A percentile compares a stretch with the other conserved stretches of the same genome.
Evolutionary conservation across 30 jellyfish, hydroid and myxozoan genomes (phyloP).

Genomic region (Aurelia aurita): DNA sequence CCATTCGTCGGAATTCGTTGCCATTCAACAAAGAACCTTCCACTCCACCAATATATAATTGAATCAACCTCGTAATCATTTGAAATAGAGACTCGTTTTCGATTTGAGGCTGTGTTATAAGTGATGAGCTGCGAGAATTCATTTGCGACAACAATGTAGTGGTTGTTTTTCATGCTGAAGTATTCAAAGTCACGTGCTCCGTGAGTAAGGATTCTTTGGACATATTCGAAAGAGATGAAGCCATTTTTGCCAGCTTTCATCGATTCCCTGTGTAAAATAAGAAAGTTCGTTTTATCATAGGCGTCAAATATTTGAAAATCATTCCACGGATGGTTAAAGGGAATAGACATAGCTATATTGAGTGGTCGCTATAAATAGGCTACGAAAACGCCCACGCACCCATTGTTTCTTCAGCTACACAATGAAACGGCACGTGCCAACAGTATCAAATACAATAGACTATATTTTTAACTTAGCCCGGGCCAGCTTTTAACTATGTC

Average conservation of each 20-base stretch:
- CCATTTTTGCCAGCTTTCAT: not conserved
- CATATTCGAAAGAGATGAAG: conserved; percentile 52
- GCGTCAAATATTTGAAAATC: no score
- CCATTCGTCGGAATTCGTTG: conserved; percentile 93
- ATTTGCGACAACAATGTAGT: conserved; percentile 86
- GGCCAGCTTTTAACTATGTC: no score
- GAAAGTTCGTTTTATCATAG: no score
- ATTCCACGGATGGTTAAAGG: no score
- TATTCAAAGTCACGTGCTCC: conserved; percentile 92
- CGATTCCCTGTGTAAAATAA: conserved; percentile 6
- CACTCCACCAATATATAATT: conserved; percentile 97
- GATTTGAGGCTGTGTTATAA: conserved; percentile 15
- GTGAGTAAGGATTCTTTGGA: conserved; percentile 84
- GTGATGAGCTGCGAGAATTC: conserved; percentile 75
- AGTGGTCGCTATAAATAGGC: no score
- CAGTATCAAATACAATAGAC: no score
- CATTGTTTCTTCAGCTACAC: no score
- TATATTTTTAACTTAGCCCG: no score
- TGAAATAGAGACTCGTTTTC: conserved; percentile 9
- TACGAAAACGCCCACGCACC: no score
- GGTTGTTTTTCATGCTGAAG: conserved; percentile 69
- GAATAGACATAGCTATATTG: no score
- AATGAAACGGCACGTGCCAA: no score
- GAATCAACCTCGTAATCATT: conserved; percentile 83
- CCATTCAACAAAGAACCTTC: conserved; percentile 91